phyloP scores from a whole-genome alignment of 2,888 invertebrate species.

The Acheta domesticus region DNA sequence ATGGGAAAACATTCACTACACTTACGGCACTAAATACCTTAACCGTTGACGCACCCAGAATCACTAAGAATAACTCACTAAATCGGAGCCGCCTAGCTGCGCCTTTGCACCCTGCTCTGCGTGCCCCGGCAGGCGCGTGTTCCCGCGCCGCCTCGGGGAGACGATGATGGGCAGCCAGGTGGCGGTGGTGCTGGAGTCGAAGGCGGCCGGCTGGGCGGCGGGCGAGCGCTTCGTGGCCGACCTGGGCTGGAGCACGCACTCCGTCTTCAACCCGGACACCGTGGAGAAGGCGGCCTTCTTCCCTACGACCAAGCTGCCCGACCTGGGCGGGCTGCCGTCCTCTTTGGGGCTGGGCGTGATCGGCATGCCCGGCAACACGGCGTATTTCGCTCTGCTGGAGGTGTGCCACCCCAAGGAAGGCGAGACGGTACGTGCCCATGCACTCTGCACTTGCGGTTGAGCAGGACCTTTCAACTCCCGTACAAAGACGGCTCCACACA shows the following conservation, averaged over 20 bases:
- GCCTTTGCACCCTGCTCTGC: no score
- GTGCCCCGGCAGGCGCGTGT: no score
- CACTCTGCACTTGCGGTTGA: no score
- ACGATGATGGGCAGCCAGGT: conserved; percentile 21
- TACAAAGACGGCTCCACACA: no score
- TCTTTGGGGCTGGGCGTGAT: conserved; percentile 44
- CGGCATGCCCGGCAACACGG: conserved; percentile 56
- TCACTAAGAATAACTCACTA: no score
- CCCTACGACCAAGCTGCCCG: conserved; percentile 37
- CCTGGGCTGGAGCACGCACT: conserved; percentile 67
- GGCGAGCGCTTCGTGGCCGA: conserved; percentile 60
- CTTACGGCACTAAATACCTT: no score
- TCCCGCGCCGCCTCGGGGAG: background rate
- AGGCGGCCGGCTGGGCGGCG: conserved; percentile 60
- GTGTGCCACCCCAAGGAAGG: conserved; percentile 67
- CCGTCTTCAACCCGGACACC: conserved; percentile 51
- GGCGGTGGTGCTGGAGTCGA: conserved; percentile 54
- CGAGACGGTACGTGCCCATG: conserved; percentile 53
- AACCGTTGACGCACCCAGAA: no score
- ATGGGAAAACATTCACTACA: no score
- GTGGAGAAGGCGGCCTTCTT: conserved; percentile 26
- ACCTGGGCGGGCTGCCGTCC: conserved; percentile 42
- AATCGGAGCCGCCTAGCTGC: no score
- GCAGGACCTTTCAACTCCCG: no score
- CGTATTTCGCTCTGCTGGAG: conserved; percentile 70